A percentile compares a stretch with the other conserved stretches of the same genome.
Evolutionary conservation across 2,888 invertebrate genomes (phyloP).

Genomic region (Tetropium fuscum): DNA sequence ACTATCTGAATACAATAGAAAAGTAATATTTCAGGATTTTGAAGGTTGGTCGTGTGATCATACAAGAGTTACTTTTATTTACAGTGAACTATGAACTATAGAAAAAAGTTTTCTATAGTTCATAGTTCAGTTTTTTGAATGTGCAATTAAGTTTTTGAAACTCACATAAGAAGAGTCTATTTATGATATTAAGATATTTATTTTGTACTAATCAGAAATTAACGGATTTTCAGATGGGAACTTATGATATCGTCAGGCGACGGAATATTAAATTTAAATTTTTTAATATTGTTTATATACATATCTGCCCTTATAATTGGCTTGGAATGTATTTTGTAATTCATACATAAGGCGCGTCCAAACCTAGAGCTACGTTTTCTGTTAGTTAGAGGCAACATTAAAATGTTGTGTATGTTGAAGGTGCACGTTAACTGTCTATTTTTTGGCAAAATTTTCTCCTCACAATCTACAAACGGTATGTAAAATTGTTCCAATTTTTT

Average conservation of each 20-base stretch:
- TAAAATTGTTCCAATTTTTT: constrained; percentile 53
- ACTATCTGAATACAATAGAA: too few relatives aligned
- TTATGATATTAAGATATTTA: too few relatives aligned
- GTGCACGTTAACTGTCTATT: constrained; percentile 49
- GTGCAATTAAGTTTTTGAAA: too few relatives aligned
- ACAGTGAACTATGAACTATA: too few relatives aligned
- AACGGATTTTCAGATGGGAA: constrained; percentile 56
- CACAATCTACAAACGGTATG: constrained; percentile 62
- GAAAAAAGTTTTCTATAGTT: too few relatives aligned
- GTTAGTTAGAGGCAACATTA: constrained; percentile 38
- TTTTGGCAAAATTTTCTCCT: constrained; percentile 41
- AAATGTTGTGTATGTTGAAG: constrained; percentile 52
- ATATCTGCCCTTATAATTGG: constrained; percentile 32
- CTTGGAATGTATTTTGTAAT: constrained; percentile 34
- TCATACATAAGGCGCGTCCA: constrained; percentile 67
- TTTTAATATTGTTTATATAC: constrained; percentile 48
- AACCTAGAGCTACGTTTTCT: constrained; percentile 64
- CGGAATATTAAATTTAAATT: constrained; percentile 71
- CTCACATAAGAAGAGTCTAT: too few relatives aligned
- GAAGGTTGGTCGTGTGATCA: too few relatives aligned
- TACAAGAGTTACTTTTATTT: too few relatives aligned
- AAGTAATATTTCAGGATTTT: too few relatives aligned
- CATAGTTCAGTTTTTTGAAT: too few relatives aligned
- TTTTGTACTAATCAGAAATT: constrained; percentile 8
- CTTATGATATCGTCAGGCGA: constrained; percentile 73